Evolutionary conservation across 2,113 vertebrate species (phyloP).

Genomic region (Ellobius talpinus): DNA sequence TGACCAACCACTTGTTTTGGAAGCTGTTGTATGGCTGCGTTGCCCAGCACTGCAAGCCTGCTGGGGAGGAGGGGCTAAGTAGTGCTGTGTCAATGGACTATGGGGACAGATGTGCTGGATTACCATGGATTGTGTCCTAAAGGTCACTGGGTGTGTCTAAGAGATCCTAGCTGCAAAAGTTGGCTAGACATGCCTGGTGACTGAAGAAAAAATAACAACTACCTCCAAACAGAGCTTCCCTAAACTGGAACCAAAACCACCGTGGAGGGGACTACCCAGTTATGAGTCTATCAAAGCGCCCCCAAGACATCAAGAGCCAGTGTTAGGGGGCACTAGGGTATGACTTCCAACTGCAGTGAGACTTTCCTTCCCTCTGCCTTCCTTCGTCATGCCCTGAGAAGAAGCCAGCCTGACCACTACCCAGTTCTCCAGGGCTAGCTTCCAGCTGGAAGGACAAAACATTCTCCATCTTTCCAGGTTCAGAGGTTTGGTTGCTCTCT

Average conservation of each 20-base stretch:
- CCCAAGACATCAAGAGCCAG: neutral
- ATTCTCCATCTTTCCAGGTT: neutral
- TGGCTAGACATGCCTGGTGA: neutral
- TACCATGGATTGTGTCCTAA: neutral
- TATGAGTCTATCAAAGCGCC: neutral
- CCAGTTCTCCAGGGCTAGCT: neutral
- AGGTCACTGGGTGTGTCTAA: neutral
- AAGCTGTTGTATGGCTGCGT: neutral
- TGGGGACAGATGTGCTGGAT: neutral
- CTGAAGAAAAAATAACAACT: neutral
- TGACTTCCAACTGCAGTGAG: neutral
- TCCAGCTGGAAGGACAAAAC: slow-evolving; percentile 6
- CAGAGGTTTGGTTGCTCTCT: neutral
- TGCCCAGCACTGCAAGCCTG: neutral
- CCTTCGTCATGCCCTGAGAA: neutral
- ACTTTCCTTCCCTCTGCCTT: neutral
- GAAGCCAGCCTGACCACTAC: neutral
- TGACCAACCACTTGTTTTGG: neutral
- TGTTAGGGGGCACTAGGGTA: neutral
- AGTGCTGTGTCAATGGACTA: neutral
- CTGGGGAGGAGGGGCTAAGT: neutral
- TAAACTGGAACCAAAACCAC: too few relatives aligned
- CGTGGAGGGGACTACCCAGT: neutral
- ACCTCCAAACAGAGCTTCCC: neutral
- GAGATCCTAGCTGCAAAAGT: neutral